A percentile compares a stretch with the other conserved stretches of the same genome.
These are phyloP conservation scores for Eospalax fontanierii DNA, from an alignment of 2,797 vertebrate genomes.

Conservation along the genomic window DNA sequence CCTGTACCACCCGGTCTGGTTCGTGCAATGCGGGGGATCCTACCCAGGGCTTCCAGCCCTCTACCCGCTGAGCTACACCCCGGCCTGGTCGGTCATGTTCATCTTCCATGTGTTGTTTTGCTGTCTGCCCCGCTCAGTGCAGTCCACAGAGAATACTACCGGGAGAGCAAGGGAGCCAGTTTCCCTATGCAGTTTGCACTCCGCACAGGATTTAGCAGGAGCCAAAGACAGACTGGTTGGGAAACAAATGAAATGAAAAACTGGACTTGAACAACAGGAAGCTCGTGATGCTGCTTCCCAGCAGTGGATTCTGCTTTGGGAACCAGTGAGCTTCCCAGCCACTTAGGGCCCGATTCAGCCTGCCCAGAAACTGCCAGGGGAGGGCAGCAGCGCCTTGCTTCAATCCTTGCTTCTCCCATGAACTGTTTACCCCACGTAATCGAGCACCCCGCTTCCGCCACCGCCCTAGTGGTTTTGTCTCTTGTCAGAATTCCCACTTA, in stretches of 20 bases:
- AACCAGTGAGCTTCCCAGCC: background rate
- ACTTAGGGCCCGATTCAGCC: slow-evolving; percentile 8
- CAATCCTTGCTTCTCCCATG: background rate
- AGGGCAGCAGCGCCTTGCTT: slow-evolving; percentile 44
- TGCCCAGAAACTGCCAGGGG: slow-evolving; percentile 26
- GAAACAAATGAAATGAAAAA: background rate
- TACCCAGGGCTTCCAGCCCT: background rate
- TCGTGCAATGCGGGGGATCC: background rate
- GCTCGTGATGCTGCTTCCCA: background rate
- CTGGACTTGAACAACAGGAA: background rate
- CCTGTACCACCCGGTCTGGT: background rate
- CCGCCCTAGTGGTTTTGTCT: background rate
- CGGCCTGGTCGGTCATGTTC: background rate
- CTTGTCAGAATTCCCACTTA: background rate
- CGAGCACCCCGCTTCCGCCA: background rate
- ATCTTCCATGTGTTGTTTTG: background rate
- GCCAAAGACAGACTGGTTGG: background rate
- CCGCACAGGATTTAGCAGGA: background rate
- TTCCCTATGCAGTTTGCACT: background rate
- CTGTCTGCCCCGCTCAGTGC: background rate
- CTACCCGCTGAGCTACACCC: too few species aligned
- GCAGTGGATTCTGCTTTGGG: slow-evolving; percentile 23
- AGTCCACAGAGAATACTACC: background rate
- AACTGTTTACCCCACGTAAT: background rate
- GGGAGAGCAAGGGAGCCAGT: background rate